phyloP scores from a whole-genome alignment of 2,113 vertebrate genomes.

The Phrynosoma platyrhinos region DNA sequence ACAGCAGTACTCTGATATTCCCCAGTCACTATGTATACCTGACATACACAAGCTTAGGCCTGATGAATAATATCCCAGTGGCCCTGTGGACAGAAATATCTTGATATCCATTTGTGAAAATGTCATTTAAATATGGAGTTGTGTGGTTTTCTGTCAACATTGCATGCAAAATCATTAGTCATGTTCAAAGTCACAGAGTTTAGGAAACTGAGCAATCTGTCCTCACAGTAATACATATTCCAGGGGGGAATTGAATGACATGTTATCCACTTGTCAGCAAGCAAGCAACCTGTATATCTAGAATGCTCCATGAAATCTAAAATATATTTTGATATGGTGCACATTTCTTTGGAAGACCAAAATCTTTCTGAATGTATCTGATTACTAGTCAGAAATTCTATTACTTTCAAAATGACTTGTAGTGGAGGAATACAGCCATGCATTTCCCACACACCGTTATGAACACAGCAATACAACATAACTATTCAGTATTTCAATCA shows the following conservation, averaged over 20 bases:
- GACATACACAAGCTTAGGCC: accelerated
- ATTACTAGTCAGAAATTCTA: conserved; percentile 29
- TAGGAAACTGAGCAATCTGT: conserved; percentile 43
- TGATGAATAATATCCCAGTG: not conserved
- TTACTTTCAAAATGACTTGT: conserved; percentile 14
- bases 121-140: conserved; percentile 33
- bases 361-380: conserved; percentile 47
- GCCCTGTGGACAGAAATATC: conserved; percentile 16
- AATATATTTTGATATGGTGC: conserved; percentile 32
- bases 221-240: conserved; percentile 28
- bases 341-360: conserved; percentile 30
- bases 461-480: not conserved
- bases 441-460: not conserved
- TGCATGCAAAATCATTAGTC: conserved; percentile 31
- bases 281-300: conserved; percentile 27
- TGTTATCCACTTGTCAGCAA: conserved; percentile 22
- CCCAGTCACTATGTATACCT: conserved; percentile 7
- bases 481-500: conserved; percentile 28
- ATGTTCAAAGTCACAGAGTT: conserved; percentile 51
- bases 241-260: not conserved
- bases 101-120: conserved; percentile 32
- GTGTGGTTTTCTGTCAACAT: conserved; percentile 47
- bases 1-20: conserved; percentile 6
- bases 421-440: not conserved
- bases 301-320: conserved; percentile 38